Evolutionary conservation across 2,888 invertebrate species (phyloP), one percentile per base, ranked within the genome.

Genomic region (Caenorhabditis sulstoni): DNA sequence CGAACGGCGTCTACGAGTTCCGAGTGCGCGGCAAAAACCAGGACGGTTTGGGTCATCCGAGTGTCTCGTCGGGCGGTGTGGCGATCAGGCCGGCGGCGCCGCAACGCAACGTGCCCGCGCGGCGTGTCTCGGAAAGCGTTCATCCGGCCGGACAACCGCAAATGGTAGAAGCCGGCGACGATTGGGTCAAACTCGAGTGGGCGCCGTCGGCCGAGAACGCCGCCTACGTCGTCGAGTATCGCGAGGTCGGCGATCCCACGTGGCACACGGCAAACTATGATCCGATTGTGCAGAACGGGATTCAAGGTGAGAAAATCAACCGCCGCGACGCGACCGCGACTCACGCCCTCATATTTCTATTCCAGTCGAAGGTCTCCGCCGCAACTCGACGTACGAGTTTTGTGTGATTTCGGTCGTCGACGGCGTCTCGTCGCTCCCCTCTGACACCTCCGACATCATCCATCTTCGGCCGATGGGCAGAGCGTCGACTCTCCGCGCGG

Each of bases 1-100:
- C 90, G 14, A 88, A 89, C 70, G 90, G 89, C n/a, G 89, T 90
- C 16, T 90, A 90, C 74, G 90, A 90, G 74, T 90, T 90, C 65
- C 86, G 90, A 22, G 87, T 90, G 1, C 62, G 87, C 45, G 89
- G 87, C 11, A 81, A 85, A 39, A 88, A 88, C 57, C 82, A 83
- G 12, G 88, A 89, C 35, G 90, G 89, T 5, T 66, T 83, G 4
- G 83, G 83, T 4, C 81, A 76, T 47, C 86, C 87, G 9, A 79
- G 79, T 29, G 18, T 59, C 23, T 67, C 55, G 1, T 76, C 79
- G 0, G 79, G 75, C 16, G 75, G 75, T 1, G 65, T 73, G 5
- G 73, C 75, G 5, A 75, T 82, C 52, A 67, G 74, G 14, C 82
- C 82, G 0, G 80, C 82, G 0, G 79, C 82, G 12, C 82, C 82